Conservation (phyloP, 2,113 vertebrate genomes). For the Anolis carolinensis region DNA sequence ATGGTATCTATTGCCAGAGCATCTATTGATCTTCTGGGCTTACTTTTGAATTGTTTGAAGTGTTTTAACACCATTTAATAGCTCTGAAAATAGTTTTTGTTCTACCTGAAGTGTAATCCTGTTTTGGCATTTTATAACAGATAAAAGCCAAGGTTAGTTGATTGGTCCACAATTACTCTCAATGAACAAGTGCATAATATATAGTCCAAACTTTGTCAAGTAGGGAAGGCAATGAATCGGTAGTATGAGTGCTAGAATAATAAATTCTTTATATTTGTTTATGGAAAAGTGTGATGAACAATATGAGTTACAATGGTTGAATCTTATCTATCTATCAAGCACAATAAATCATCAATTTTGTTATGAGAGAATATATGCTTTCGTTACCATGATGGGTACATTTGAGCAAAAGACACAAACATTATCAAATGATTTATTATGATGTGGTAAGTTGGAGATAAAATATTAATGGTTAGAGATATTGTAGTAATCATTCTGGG, state of each 20-base stretch:
- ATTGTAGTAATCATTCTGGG: conserved; percentile 50
- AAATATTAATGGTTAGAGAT: conserved; percentile 65
- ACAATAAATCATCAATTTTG: conserved; percentile 29
- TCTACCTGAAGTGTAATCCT: not conserved
- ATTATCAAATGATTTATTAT: conserved; percentile 65
- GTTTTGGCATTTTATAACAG: not conserved
- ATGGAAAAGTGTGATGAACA: not conserved
- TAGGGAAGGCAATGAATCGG: not conserved
- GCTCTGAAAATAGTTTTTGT: not conserved
- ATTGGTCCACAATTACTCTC: not conserved
- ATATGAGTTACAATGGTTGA: conserved; percentile 13
- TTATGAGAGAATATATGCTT: conserved; percentile 36
- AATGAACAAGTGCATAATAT: not conserved
- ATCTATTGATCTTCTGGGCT: not conserved
- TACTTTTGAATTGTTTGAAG: not conserved
- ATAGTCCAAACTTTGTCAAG: not conserved
- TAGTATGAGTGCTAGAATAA: not conserved
- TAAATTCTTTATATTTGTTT: not conserved
- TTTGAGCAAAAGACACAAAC: conserved; percentile 64
- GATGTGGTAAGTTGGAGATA: conserved; percentile 53
- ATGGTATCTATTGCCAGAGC: not conserved
- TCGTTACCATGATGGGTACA: conserved; percentile 54
- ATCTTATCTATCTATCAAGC: conserved; percentile 9
- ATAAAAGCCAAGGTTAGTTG: not conserved
- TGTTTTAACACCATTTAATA: not conserved